Evolutionary conservation across 2,888 invertebrate species (phyloP).

Genomic region (Archips crataeganus): DNA sequence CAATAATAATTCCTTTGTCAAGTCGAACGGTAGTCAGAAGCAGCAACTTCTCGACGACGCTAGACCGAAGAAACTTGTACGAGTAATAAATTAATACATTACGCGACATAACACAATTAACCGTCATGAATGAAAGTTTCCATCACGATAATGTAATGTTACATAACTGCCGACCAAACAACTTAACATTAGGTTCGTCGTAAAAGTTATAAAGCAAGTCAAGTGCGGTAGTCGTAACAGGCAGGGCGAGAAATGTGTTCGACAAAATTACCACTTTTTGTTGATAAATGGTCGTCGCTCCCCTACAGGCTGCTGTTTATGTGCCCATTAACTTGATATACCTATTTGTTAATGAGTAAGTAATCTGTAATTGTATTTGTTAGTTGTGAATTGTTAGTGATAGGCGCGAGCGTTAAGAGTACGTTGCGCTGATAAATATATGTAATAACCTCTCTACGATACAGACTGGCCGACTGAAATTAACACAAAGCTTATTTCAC

Average conservation of each 20-base stretch:
- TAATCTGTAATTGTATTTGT: slow-evolving; percentile 63
- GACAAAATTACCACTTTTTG: slow-evolving; percentile 81
- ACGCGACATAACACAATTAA: slow-evolving; percentile 23
- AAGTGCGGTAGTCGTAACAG: slow-evolving; percentile 66
- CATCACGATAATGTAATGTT: slow-evolving; percentile 39
- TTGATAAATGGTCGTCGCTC: slow-evolving; percentile 74
- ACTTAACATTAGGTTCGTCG: slow-evolving; percentile 57
- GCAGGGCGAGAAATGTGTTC: slow-evolving; percentile 69
- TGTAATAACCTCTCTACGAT: neutral
- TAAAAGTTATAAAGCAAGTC: slow-evolving; percentile 64
- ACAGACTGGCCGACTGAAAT: neutral
- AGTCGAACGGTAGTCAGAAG: neutral
- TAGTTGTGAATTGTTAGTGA: slow-evolving; percentile 30
- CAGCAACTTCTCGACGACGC: slow-evolving; percentile 2
- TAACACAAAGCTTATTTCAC: no score
- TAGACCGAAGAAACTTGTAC: slow-evolving; percentile 10
- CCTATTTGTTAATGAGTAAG: slow-evolving; percentile 81
- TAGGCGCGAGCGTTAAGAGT: slow-evolving; percentile 16
- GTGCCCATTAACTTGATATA: slow-evolving; percentile 81
- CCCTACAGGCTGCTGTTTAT: slow-evolving; percentile 78
- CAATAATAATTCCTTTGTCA: neutral
- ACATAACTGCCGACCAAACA: slow-evolving; percentile 48
- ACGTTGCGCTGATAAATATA: neutral
- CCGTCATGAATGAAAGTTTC: slow-evolving; percentile 28
- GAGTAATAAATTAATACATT: slow-evolving; percentile 16